Percentiles rank a stretch among this genome's conserved stretches.
These are phyloP conservation scores for Myiopsitta monachus DNA, from an alignment of 2,113 vertebrate genomes.

Conservation along the genomic window DNA sequence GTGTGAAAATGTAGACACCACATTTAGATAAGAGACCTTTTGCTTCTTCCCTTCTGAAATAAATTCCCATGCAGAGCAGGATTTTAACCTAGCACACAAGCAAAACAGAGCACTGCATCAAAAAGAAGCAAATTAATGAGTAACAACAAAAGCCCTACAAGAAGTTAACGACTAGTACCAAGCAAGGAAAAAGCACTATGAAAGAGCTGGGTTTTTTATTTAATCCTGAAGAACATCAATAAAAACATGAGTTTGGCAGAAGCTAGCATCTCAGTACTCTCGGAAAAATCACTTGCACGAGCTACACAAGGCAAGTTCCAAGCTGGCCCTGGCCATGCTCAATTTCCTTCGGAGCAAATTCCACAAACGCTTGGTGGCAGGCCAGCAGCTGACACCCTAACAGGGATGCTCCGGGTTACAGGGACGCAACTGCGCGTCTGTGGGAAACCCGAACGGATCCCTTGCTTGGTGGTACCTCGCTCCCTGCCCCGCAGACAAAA, in stretches of 20 bases:
- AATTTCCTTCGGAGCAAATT: background rate
- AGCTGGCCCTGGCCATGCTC: background rate
- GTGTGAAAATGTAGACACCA: background rate
- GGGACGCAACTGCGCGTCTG: rapidly evolving
- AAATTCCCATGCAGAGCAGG: background rate
- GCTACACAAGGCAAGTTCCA: background rate
- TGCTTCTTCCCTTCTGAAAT: background rate
- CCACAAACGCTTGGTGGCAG: background rate
- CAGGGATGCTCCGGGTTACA: background rate
- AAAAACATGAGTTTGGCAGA: background rate
- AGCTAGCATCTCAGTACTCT: background rate
- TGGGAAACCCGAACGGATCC: rapidly evolving
- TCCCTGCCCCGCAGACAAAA: background rate
- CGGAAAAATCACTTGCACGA: background rate
- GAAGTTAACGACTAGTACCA: background rate
- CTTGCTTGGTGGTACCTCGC: background rate
- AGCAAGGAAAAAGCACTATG: background rate
- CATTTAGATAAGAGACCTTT: background rate
- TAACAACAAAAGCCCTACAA: background rate
- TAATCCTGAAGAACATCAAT: background rate
- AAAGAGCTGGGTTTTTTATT: background rate
- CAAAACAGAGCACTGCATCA: rapidly evolving
- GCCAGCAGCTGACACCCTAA: background rate
- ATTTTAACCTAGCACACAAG: background rate
- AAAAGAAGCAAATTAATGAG: background rate